A percentile compares a stretch with the other conserved stretches of the same genome.
These are phyloP conservation scores for Thereva nobilitata DNA, from an alignment of 2,888 invertebrate species.

Conservation along the genomic window DNA sequence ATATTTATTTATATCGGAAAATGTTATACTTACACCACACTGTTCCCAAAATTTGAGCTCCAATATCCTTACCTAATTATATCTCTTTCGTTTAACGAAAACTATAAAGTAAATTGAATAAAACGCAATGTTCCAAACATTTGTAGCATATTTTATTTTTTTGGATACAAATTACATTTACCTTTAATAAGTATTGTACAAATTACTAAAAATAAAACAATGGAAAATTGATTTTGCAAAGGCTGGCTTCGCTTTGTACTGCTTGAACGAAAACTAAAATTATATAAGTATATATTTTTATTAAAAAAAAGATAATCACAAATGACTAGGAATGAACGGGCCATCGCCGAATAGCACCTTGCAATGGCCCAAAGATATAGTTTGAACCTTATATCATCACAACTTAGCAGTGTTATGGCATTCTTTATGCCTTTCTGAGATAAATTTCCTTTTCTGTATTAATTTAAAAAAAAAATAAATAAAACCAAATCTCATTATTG, in stretches of 20 bases:
- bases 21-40: no score
- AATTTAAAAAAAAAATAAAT: no score
- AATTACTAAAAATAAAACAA: conserved; percentile 22
- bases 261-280: not conserved
- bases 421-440: no score
- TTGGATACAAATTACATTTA: conserved; percentile 40
- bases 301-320: no score
- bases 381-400: no score
- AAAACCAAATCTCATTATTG: not conserved
- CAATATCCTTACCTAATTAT: not conserved
- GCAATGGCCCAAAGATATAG: no score
- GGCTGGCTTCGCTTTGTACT: not conserved
- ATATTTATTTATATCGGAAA: no score
- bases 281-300: not conserved
- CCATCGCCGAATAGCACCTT: no score
- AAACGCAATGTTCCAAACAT: conserved; percentile 31
- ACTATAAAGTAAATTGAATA: conserved; percentile 7
- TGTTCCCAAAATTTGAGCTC: no score
- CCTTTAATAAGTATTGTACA: conserved; percentile 31
- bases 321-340: no score
- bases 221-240: conserved; percentile 7
- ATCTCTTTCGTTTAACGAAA: not conserved
- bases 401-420: no score
- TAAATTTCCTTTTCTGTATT: no score
- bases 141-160: conserved; percentile 35